Evolutionary conservation across 2,113 vertebrate genomes (phyloP).

Genomic region (Fregetta grallaria): DNA sequence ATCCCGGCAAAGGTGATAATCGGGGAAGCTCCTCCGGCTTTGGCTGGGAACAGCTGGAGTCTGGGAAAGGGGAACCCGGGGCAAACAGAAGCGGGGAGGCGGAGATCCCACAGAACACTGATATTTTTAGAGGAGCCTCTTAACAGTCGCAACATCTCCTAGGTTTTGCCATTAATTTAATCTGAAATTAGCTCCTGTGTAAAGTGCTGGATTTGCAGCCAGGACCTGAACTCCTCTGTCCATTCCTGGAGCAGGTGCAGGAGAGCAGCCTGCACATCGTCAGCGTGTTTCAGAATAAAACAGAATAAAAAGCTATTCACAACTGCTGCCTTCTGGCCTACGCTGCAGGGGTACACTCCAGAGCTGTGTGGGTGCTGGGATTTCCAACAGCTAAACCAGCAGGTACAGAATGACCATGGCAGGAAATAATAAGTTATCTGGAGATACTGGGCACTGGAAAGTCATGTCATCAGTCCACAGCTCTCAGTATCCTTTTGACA

Average conservation of each 20-base stretch:
- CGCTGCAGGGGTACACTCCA: too few species aligned
- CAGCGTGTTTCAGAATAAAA: neutral
- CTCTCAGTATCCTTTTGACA: neutral
- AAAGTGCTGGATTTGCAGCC: neutral
- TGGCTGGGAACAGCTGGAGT: slow-evolving; percentile 21
- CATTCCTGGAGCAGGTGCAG: neutral
- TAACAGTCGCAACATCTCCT: neutral
- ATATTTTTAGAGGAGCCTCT: neutral
- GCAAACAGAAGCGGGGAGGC: neutral
- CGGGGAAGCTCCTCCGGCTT: neutral
- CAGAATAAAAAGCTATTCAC: neutral
- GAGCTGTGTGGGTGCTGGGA: neutral
- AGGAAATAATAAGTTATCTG: neutral
- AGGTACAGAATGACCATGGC: neutral
- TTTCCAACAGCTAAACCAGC: neutral
- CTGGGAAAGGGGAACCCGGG: neutral
- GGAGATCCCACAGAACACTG: neutral
- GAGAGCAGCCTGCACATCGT: fast-evolving
- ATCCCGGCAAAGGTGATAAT: slow-evolving; percentile 41
- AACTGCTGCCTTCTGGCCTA: neutral
- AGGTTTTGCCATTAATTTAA: neutral
- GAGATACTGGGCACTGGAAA: neutral
- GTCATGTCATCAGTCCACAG: neutral
- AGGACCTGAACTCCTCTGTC: neutral
- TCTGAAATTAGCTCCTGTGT: neutral